Base-by-base conservation (phyloP, 1,140 invertebrate genomes). In the Drosophila bocki region DNA sequence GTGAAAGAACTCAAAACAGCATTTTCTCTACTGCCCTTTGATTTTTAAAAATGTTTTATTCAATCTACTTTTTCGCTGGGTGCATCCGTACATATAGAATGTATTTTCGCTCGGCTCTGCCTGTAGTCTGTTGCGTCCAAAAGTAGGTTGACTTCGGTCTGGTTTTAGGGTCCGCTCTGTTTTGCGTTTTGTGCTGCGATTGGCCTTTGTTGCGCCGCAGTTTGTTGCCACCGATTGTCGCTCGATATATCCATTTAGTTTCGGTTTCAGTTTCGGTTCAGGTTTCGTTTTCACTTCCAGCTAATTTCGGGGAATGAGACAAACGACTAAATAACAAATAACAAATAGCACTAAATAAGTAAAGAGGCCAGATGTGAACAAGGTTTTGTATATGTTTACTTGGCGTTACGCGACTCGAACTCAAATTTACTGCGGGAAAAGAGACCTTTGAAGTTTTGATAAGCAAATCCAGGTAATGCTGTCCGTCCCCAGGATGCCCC, bases 141-240 rank as follows among this genome's bases (percentile, higher is more conserved):
- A 88, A 81, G 80, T 88, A 88, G 84, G 84, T 88, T 88, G 84
- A 81, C 80, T 72, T 74, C 80, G 82, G 77, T 78, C 75, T 80
- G 70, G 70, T 22, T 51, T 57, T 57, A 33, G 69, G 48, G 33
- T 35, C 56, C 57, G 76, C 61, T 80, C 67, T 81, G 74, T 65
- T 78, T 39, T 59, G 62, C 13, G 51, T 41, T 57, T 45, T 32
- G 39, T 17, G 13, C 19, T 33, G 51, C 51, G 51, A 54, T 54
- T 56, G 67, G 65, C 44, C 48, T 71, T 71, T 71, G 44, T 57
- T 59, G n/a, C 51, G n/a, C 48, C 61, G 45, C 62, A 51, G 50
- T 42, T 50, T 51, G 68, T 51, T 48, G 44, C 35, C n/a, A 51
- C 50, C 42, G 11, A 65, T 64, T 69, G 63, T 41, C 63, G 47